A percentile compares a stretch with the other conserved stretches of the same genome.
phyloP scores from a whole-genome alignment of 2,888 invertebrate species.

The Tetranychus truncatus region DNA sequence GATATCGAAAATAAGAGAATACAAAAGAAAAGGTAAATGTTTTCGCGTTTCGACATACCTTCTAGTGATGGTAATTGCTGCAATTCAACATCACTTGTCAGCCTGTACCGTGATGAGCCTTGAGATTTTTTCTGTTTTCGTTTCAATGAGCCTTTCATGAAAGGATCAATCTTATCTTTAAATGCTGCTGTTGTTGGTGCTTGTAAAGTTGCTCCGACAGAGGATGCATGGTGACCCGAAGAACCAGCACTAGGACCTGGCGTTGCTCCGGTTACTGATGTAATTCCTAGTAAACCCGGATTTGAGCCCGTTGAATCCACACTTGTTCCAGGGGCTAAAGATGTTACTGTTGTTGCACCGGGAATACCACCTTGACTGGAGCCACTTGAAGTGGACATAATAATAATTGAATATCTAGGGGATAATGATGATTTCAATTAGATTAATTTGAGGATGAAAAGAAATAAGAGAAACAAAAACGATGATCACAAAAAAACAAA shows the following conservation, averaged over 20 bases:
- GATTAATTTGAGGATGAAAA: neutral
- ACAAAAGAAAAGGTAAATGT: neutral
- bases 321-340: neutral
- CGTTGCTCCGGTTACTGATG: too few species aligned
- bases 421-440: neutral
- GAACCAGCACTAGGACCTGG: neutral
- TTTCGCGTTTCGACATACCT: slow-evolving; percentile 44
- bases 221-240: neutral
- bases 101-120: slow-evolving; percentile 94
- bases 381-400: neutral
- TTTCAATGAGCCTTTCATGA: slow-evolving; percentile 89
- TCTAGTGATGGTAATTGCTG: slow-evolving; percentile 87
- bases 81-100: slow-evolving; percentile 91
- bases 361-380: neutral
- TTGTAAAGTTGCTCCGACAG: neutral
- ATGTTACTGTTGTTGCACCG: neutral
- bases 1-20: neutral
- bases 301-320: neutral
- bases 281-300: neutral
- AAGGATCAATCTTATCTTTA: slow-evolving; percentile 98
- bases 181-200: slow-evolving; percentile 36
- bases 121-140: slow-evolving; percentile 97
- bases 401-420: neutral
- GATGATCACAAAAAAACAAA: too few species aligned
- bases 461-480: too few species aligned